Conservation (phyloP, 2,113 vertebrate species). For the Crotalus tigris region DNA sequence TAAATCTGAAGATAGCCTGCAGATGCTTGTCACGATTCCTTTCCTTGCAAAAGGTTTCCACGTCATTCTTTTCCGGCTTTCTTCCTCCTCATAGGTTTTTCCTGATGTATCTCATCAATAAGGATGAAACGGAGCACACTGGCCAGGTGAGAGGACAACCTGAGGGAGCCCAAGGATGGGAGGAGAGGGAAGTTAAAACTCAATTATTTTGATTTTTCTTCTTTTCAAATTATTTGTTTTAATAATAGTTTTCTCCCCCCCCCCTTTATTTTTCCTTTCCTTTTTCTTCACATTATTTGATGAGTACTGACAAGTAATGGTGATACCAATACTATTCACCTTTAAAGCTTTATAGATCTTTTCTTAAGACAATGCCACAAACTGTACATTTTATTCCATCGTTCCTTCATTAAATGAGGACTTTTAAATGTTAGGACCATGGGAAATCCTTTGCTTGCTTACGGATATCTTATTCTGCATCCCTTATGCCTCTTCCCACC, state of each 20-base stretch:
- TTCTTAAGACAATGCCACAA: background rate
- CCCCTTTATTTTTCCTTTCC: background rate
- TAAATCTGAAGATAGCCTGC: background rate
- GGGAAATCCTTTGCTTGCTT: background rate
- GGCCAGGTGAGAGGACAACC: conserved; percentile 78
- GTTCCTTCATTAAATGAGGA: background rate
- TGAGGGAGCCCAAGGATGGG: too few species aligned
- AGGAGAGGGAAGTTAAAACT: background rate
- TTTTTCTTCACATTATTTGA: background rate
- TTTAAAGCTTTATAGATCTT: background rate
- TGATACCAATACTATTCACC: background rate
- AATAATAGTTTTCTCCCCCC: background rate
- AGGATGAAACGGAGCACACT: conserved; percentile 92
- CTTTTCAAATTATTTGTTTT: background rate
- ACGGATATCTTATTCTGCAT: background rate
- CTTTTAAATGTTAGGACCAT: background rate
- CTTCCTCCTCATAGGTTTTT: conserved; percentile 79
- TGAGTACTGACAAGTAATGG: background rate
- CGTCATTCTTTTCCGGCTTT: background rate
- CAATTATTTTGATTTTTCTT: background rate
- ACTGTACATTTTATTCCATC: background rate
- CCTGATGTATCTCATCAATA: conserved; percentile 94
- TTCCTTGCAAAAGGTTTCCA: background rate
- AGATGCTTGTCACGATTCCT: background rate
- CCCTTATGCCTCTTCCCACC: background rate